Evolutionary conservation across 1,140 invertebrate genomes (phyloP).

Genomic region (Saccostrea echinata): DNA sequence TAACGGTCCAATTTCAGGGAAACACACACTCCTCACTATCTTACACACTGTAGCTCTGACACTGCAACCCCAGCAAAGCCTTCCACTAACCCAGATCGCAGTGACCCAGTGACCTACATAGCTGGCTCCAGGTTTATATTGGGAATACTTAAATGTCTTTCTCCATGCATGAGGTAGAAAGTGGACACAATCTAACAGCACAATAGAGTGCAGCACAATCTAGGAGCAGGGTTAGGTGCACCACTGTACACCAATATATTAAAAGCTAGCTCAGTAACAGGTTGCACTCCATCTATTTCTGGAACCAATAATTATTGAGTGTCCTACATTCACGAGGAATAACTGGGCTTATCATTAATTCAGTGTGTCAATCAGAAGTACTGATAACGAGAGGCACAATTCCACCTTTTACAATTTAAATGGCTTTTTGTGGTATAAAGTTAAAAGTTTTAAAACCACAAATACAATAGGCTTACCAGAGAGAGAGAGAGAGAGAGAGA

Average conservation of each 20-base stretch:
- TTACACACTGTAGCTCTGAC: background rate
- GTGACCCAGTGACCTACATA: conserved; percentile 20
- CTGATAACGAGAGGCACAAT: background rate
- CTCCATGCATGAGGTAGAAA: background rate
- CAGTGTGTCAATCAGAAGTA: background rate
- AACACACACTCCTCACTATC: background rate
- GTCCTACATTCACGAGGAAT: conserved; percentile 5
- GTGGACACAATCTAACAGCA: background rate
- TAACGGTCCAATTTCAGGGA: background rate
- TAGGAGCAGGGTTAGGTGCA: background rate
- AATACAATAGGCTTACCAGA: no score
- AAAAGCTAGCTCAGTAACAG: background rate
- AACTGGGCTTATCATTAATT: conserved; percentile 14
- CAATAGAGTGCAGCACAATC: background rate
- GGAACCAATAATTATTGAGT: background rate
- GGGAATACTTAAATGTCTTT: background rate
- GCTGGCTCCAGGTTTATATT: conserved; percentile 17
- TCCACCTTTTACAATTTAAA: no score
- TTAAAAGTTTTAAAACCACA: no score
- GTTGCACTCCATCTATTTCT: conserved; percentile 2
- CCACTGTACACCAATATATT: background rate
- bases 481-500: background rate
- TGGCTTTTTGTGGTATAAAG: no score
- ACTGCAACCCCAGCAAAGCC: background rate
- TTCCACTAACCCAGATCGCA: conserved; percentile 28